Base-by-base conservation (phyloP, 2,113 vertebrate species). In the Actinemys pallida region DNA sequence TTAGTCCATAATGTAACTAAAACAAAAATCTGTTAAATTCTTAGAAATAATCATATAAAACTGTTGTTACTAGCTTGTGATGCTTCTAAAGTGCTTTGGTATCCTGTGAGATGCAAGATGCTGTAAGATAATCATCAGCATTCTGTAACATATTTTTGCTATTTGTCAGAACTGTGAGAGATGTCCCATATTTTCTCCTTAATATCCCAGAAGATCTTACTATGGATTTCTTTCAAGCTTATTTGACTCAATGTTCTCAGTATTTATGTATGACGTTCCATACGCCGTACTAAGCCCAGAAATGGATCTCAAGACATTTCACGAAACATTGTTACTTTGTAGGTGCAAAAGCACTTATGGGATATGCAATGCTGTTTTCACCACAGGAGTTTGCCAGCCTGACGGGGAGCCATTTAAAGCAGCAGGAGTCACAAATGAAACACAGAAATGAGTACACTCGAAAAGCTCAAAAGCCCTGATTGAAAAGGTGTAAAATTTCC, bases 101-200 rank as follows among this genome's bases (percentile, higher is more conserved):
- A 69, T 69, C 65, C 65, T 69, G 62, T 65, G 65, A 69, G 65
- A 69, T 8, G 4, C 8, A 69, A 69, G 14, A 9, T n/a, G 31
- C 31, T 69, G 17, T n/a, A 69, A 69, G 35, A n/a, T 69, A 69
- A 25, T 17, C 16, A 45, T 10, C 72, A 5, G 62, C 81, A 45
- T n/a, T 17, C 50, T 20, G 20, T 45, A 47, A 16, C 22, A 50
- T 4, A 31, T 39, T 45, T 47, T 17, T 0, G 0, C 2, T 79
- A 56, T 69, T 84, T 84, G 39, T 29, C 13, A 89, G 59, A 85
- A 84, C 57, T 1, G 4, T 50, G 42, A 53, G 17, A 65, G 49
- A 59, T 47, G 56, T 62, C 76, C 17, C 35, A 49, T 10, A 72
- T 72, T 72, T 69, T 45, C 65, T n/a, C 19, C 20, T n/a, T 4